Percentiles rank a stretch among this genome's conserved stretches.
Evolutionary conservation across 2,113 vertebrate species (phyloP).

Genomic region (Oryzias woworae): DNA sequence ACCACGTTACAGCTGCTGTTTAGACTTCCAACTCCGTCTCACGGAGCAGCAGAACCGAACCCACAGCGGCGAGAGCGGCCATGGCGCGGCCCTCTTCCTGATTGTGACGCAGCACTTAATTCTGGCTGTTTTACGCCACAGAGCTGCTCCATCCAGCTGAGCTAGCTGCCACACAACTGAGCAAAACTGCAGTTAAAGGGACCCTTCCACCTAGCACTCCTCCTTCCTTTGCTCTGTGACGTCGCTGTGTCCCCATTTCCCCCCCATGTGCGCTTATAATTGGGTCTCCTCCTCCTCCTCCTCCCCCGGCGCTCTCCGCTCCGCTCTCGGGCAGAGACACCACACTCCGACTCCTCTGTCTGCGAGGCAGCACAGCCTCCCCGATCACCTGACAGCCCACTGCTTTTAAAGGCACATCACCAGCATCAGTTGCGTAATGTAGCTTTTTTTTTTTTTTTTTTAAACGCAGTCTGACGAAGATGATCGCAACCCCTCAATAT

Average conservation of each 20-base stretch:
- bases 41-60: conserved; percentile 53
- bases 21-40: conserved; percentile 31
- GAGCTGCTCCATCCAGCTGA: conserved; percentile 80
- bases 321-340: conserved; percentile 52
- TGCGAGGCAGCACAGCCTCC: conserved; percentile 64
- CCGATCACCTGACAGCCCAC: conserved; percentile 78
- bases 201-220: conserved; percentile 53
- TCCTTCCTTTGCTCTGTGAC: conserved; percentile 45
- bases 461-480: no score
- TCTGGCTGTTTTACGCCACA: conserved; percentile 87
- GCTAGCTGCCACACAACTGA: conserved; percentile 50
- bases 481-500: no score
- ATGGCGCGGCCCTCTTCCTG: conserved; percentile 69
- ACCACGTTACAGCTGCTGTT: conserved; percentile 86
- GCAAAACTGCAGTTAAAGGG: conserved; percentile 68
- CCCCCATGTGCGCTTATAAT: conserved; percentile 58
- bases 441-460: conserved; percentile 9
- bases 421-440: conserved; percentile 60
- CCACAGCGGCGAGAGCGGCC: conserved; percentile 33
- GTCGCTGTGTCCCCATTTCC: conserved; percentile 53
- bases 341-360: conserved; percentile 56
- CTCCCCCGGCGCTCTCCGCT: conserved; percentile 39
- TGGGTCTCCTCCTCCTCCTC: conserved; percentile 66
- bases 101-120: conserved; percentile 99
- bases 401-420: conserved; percentile 81